Conservation (phyloP, 2,797 vertebrate species). For the Echiichthys vipera region DNA sequence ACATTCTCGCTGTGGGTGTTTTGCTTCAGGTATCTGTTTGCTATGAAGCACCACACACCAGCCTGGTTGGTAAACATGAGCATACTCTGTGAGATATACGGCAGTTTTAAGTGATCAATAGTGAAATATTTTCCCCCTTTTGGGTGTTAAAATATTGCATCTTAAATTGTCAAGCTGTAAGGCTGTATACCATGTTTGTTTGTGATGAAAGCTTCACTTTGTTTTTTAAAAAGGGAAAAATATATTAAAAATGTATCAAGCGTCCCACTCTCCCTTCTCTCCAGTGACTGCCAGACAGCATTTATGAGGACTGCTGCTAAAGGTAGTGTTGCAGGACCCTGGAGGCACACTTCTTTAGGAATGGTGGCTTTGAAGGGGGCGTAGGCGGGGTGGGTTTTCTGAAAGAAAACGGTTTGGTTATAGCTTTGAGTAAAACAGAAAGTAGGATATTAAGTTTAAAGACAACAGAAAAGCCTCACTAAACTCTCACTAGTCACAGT, state of each 20-base stretch:
- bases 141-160: slow-evolving; percentile 1
- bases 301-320: slow-evolving; percentile 7
- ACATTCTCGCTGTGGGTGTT: slow-evolving; percentile 19
- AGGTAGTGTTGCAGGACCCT: not conserved
- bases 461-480: not conserved
- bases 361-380: not conserved
- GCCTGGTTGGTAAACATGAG: slow-evolving; percentile 30
- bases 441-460: not conserved
- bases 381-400: not conserved
- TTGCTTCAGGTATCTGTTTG: slow-evolving; percentile 17
- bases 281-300: not conserved
- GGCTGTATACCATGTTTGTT: not conserved
- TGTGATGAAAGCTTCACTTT: slow-evolving; percentile 7
- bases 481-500: not conserved
- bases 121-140: not conserved
- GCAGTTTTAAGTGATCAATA: slow-evolving; percentile 29
- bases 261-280: not conserved
- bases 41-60: slow-evolving; percentile 8
- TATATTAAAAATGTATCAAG: not conserved
- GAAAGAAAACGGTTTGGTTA: not conserved
- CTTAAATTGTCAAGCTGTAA: slow-evolving; percentile 4
- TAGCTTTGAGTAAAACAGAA: not conserved
- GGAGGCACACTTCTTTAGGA: not conserved
- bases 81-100: not conserved
- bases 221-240: slow-evolving; percentile 18